Conservation (phyloP, 2,888 invertebrate genomes). For the Lithophane socia region DNA sequence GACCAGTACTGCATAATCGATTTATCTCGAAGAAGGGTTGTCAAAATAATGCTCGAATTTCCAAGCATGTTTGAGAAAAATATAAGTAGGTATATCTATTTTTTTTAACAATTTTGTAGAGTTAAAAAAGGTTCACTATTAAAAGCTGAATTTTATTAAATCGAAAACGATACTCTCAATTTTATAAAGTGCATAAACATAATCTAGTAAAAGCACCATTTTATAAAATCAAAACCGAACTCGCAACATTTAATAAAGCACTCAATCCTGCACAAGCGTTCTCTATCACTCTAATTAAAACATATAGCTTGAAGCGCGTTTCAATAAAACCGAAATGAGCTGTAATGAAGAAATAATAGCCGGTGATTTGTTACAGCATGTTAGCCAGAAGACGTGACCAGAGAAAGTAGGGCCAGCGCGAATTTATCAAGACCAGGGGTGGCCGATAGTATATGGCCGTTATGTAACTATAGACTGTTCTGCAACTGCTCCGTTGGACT, state of each 20-base stretch:
- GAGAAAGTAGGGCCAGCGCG: constrained; percentile 81
- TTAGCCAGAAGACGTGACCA: constrained; percentile 75
- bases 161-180: background rate
- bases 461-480: constrained; percentile 15
- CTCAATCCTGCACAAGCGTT: constrained; percentile 18
- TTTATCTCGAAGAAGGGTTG: too few relatives aligned
- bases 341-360: constrained; percentile 61
- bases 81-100: too few relatives aligned
- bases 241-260: constrained; percentile 27
- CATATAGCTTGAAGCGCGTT: constrained; percentile 47
- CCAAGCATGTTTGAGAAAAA: too few relatives aligned
- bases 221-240: background rate
- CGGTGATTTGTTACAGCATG: constrained; percentile 68
- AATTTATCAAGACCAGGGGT: constrained; percentile 76
- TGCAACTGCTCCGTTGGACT: too few relatives aligned
- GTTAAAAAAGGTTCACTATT: background rate
- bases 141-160: background rate
- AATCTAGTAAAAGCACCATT: background rate
- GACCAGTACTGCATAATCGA: too few relatives aligned
- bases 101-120: background rate
- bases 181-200: background rate
- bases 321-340: constrained; percentile 59
- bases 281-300: constrained; percentile 54
- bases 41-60: too few relatives aligned
- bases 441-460: constrained; percentile 56